Conservation (phyloP, 2,797 vertebrate genomes). For the Rhadinocentrus ornatus region DNA sequence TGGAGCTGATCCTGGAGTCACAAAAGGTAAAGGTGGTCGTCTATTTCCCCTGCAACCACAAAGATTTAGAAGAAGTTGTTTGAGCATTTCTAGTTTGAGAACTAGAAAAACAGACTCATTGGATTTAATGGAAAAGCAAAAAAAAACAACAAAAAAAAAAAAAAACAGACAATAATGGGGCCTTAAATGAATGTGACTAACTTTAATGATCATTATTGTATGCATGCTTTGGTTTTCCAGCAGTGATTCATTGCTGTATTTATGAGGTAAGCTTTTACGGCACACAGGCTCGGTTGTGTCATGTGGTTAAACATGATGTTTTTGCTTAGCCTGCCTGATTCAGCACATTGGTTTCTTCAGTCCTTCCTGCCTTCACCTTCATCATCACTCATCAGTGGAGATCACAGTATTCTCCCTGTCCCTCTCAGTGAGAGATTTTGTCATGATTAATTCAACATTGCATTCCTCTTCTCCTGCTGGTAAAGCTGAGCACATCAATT, state of each 20-base stretch:
- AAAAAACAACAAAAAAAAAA: too few species aligned
- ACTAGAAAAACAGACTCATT: too few species aligned
- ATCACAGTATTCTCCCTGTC: conserved; percentile 1
- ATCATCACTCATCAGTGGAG: conserved; percentile 40
- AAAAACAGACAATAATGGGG: background rate
- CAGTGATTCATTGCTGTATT: conserved; percentile 47
- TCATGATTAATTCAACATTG: conserved; percentile 71
- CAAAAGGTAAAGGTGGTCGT: background rate
- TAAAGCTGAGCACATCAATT: conserved; percentile 63
- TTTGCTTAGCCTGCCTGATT: background rate
- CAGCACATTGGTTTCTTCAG: conserved; percentile 4
- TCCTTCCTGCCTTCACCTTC: conserved; percentile 31
- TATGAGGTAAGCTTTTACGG: conserved; percentile 46
- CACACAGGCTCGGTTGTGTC: conserved; percentile 8
- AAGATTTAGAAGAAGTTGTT: background rate
- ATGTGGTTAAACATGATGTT: conserved; percentile 19
- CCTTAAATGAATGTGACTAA: conserved; percentile 1
- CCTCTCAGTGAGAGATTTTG: conserved; percentile 23
- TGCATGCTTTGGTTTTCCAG: conserved; percentile 25
- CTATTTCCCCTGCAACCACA: background rate
- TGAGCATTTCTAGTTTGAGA: too few species aligned
- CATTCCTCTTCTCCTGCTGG: conserved; percentile 52
- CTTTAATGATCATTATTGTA: conserved; percentile 41
- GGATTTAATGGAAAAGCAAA: background rate
- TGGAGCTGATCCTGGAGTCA: background rate